phyloP scores from a whole-genome alignment of 1,140 invertebrate genomes.

The Aphidius ervi region DNA sequence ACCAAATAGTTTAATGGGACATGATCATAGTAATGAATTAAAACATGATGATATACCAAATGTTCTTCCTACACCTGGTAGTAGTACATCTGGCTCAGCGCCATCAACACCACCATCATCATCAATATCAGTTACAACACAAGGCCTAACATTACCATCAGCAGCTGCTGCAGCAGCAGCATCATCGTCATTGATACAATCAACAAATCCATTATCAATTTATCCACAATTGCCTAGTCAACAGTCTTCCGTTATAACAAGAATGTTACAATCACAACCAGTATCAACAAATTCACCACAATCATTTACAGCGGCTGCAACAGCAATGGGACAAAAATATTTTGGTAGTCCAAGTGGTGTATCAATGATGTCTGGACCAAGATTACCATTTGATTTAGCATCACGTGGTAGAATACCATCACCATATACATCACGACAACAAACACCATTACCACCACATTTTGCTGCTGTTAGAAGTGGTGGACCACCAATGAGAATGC shows the following conservation, averaged over 20 bases:
- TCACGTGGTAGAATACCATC: conserved; percentile 48
- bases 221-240: conserved; percentile 49
- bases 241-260: conserved; percentile 61
- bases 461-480: conserved; percentile 46
- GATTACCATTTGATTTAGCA: conserved; percentile 46
- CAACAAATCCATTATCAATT: conserved; percentile 36
- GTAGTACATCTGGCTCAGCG: conserved; percentile 49
- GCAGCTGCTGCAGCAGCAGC: too few species aligned
- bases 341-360: conserved; percentile 41
- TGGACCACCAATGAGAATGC: conserved; percentile 47
- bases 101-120: conserved; percentile 47
- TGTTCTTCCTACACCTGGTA: conserved; percentile 47
- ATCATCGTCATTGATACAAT: not conserved
- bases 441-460: conserved; percentile 44
- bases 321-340: conserved; percentile 52
- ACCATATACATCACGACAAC: conserved; percentile 42
- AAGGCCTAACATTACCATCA: conserved; percentile 32
- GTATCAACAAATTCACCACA: conserved; percentile 43
- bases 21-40: conserved; percentile 42
- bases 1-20: conserved; percentile 34
- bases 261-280: conserved; percentile 59
- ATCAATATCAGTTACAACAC: conserved; percentile 29
- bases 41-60: conserved; percentile 39
- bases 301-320: conserved; percentile 48
- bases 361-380: conserved; percentile 43